Percentiles rank a stretch among this genome's conserved stretches.
Evolutionary conservation across 2,113 vertebrate species (phyloP).

Genomic region (Phalacrocorax carbo): DNA sequence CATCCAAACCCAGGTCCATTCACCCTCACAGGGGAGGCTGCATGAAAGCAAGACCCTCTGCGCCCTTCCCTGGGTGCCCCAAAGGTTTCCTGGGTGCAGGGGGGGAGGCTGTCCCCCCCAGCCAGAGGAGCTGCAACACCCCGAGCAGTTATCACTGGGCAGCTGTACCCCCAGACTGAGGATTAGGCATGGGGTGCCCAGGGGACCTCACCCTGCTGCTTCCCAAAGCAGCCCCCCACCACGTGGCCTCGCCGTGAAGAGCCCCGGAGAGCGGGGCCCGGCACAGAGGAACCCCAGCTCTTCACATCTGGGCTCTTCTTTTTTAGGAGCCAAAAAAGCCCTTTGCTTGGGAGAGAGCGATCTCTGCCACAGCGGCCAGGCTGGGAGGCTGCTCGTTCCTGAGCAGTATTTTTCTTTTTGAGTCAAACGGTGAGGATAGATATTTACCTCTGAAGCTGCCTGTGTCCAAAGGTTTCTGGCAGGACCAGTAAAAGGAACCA

Average conservation of each 20-base stretch:
- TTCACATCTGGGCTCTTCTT: neutral
- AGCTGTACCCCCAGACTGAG: rapidly evolving
- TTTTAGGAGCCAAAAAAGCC: neutral
- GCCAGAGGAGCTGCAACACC: neutral
- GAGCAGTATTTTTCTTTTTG: neutral
- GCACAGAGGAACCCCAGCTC: neutral
- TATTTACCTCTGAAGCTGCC: neutral
- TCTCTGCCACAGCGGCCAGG: neutral
- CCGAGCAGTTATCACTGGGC: neutral
- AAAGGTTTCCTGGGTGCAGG: neutral
- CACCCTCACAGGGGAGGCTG: rapidly evolving
- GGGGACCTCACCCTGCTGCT: neutral
- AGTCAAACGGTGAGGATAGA: neutral
- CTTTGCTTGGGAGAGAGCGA: neutral
- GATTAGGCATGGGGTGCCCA: rapidly evolving
- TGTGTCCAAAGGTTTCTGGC: neutral
- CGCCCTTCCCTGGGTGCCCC: neutral
- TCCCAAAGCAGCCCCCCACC: neutral
- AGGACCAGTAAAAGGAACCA: neutral
- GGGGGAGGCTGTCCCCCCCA: neutral
- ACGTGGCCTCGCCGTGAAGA: rapidly evolving
- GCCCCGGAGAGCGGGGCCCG: neutral
- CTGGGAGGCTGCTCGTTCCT: neutral
- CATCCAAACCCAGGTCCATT: rapidly evolving
- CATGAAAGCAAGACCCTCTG: neutral